phyloP scores from a whole-genome alignment of 1,140 invertebrate species.

The Tetragnatha versicolor region DNA sequence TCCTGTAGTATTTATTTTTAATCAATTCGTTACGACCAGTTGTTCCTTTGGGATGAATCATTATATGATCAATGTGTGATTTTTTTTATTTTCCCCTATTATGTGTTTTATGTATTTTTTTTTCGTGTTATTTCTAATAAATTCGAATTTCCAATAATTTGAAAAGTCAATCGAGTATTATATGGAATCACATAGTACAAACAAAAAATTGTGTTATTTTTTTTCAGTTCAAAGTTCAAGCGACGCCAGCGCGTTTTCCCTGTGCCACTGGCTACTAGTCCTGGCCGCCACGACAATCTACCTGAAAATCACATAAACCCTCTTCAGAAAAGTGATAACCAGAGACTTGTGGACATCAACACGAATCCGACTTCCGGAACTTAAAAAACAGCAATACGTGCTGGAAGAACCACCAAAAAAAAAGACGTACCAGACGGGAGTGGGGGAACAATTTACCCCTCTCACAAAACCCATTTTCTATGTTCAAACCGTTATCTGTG shows the following conservation, averaged over 20 bases:
- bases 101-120: background rate
- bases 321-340: too few species aligned
- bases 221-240: slow-evolving; percentile 8
- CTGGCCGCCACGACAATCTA: background rate
- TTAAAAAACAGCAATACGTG: too few species aligned
- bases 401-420: too few species aligned
- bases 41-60: background rate
- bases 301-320: slow-evolving; percentile 14
- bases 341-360: too few species aligned
- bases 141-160: background rate
- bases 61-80: background rate
- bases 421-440: too few species aligned
- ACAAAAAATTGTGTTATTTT: background rate
- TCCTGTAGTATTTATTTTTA: background rate
- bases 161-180: background rate
- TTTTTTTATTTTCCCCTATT: background rate
- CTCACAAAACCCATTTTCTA: too few species aligned
- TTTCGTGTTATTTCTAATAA: background rate
- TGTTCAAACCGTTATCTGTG: too few species aligned
- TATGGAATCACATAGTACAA: background rate
- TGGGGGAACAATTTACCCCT: too few species aligned
- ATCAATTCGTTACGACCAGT: background rate
- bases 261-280: slow-evolving; percentile 2
- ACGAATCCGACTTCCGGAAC: too few species aligned
- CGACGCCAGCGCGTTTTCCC: background rate